Conservation (phyloP, 2,888 invertebrate genomes). For the Prosapia bicincta region DNA sequence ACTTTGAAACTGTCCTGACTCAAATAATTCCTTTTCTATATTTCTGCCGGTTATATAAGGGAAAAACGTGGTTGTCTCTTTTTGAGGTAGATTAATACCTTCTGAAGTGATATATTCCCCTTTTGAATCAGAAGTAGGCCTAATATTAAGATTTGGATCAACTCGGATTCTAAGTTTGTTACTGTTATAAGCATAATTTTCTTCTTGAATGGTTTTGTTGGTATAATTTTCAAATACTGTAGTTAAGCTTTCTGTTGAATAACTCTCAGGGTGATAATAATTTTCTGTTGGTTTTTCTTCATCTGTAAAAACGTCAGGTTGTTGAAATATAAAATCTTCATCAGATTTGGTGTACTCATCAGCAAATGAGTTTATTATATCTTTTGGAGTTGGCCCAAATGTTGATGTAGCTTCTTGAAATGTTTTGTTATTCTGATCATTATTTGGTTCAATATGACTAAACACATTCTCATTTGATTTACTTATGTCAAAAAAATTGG, state of each 20-base stretch:
- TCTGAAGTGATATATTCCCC: not conserved
- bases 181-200: no score
- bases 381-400: not conserved
- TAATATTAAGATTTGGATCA: not conserved
- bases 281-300: not conserved
- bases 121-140: not conserved
- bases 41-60: slow-evolving; percentile 12
- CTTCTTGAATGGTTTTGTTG: not conserved
- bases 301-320: not conserved
- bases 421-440: no score
- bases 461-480: not conserved
- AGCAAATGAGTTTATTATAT: not conserved
- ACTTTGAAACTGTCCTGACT: slow-evolving; percentile 8
- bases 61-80: not conserved
- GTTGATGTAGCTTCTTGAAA: not conserved
- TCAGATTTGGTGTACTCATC: no score
- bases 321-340: not conserved
- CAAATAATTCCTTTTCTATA: slow-evolving; percentile 17
- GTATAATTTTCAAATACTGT: not conserved
- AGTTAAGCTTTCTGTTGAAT: not conserved
- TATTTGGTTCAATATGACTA: not conserved
- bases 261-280: not conserved
- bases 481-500: not conserved
- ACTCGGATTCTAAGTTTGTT: no score
- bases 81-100: not conserved